These are phyloP conservation scores for Drosophila paulistorum DNA, from an alignment of 1,140 invertebrate species.

Conservation along the genomic window DNA sequence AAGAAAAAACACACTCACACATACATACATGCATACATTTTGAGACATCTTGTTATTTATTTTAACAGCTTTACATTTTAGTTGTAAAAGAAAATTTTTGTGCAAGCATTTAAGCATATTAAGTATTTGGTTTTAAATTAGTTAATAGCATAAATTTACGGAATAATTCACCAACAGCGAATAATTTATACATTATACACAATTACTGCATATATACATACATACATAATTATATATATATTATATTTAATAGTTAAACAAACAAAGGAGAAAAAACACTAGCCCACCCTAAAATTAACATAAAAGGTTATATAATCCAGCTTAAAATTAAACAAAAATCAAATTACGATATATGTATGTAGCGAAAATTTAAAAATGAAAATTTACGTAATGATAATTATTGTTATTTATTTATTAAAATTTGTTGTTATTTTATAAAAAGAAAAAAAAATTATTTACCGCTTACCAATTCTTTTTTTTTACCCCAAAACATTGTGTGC, in stretches of 20 bases:
- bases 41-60: slow-evolving; percentile 72
- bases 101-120: slow-evolving; percentile 70
- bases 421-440: slow-evolving; percentile 3
- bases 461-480: slow-evolving; percentile 3
- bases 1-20: slow-evolving; percentile 34
- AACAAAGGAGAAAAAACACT: not conserved
- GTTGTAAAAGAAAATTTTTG: slow-evolving; percentile 46
- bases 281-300: slow-evolving; percentile 1
- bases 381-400: slow-evolving; percentile 10
- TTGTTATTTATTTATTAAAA: slow-evolving; percentile 15
- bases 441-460: not conserved
- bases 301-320: slow-evolving; percentile 1
- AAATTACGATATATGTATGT: not conserved
- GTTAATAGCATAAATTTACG: slow-evolving; percentile 46
- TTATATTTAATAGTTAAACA: slow-evolving; percentile 5
- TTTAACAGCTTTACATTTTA: slow-evolving; percentile 60
- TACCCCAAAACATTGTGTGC: slow-evolving; percentile 33
- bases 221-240: not conserved
- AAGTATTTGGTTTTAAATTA: slow-evolving; percentile 34
- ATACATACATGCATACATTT: slow-evolving; percentile 45
- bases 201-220: not conserved
- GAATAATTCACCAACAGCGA: slow-evolving; percentile 75
- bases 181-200: slow-evolving; percentile 51
- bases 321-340: not conserved
- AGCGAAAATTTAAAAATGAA: slow-evolving; percentile 1